Conservation (phyloP, 2,113 vertebrate genomes). For the Scortum barcoo region DNA sequence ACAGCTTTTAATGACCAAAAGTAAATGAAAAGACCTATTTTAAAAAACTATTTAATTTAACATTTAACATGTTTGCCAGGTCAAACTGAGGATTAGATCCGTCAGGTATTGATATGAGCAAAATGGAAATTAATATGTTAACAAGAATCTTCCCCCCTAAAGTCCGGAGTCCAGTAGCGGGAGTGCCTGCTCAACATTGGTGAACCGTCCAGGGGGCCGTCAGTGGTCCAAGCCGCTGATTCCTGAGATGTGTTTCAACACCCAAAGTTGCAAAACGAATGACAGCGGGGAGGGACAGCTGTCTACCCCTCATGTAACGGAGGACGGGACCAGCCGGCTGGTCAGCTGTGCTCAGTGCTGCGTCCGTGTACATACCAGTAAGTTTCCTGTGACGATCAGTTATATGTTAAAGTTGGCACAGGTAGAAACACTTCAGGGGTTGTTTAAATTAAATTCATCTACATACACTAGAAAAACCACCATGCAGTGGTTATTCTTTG, state of each 20-base stretch:
- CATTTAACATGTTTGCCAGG: neutral
- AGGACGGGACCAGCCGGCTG: constrained; percentile 93
- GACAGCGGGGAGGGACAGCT: constrained; percentile 87
- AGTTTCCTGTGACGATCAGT: constrained; percentile 68
- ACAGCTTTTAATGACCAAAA: no score
- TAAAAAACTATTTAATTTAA: no score
- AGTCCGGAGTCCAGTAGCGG: constrained; percentile 88
- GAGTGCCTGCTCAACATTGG: constrained; percentile 73
- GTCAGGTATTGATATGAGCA: neutral
- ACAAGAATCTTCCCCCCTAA: neutral
- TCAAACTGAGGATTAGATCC: neutral
- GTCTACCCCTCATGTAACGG: constrained; percentile 90
- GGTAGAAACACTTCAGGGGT: neutral
- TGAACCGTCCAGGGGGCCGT: constrained; percentile 51
- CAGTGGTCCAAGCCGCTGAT: constrained; percentile 94
- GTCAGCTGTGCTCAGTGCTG: constrained; percentile 93
- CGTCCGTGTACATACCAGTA: constrained; percentile 95
- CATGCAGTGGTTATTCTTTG: neutral
- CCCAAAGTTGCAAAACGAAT: constrained; percentile 83
- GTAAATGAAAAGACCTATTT: no score
- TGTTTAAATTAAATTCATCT: neutral
- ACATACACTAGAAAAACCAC: neutral
- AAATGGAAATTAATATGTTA: neutral
- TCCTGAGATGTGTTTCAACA: constrained; percentile 98
- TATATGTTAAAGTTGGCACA: neutral